Evolutionary conservation across 2,797 vertebrate species (phyloP).

Genomic region (Pipistrellus pipistrellus): DNA sequence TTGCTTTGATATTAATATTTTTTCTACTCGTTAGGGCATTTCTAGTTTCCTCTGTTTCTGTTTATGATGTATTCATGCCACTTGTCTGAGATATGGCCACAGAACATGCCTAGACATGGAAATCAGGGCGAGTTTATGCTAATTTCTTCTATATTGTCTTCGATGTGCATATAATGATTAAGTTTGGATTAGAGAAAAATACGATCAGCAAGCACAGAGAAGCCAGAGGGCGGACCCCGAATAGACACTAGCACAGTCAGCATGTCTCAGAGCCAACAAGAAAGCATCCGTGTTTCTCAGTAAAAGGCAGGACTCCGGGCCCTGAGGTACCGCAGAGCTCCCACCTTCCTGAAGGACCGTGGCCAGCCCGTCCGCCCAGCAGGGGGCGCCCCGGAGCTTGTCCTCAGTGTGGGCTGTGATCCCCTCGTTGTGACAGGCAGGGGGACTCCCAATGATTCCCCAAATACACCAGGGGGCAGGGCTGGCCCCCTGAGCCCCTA

Average conservation of each 20-base stretch:
- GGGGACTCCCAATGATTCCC: not conserved
- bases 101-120: not conserved
- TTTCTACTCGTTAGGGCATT: not conserved
- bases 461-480: too few species aligned
- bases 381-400: not conserved
- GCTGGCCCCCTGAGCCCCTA: not conserved
- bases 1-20: not conserved
- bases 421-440: not conserved
- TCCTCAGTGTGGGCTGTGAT: not conserved
- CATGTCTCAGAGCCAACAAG: too few species aligned
- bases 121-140: not conserved
- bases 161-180: too few species aligned
- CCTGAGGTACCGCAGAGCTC: too few species aligned
- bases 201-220: too few species aligned
- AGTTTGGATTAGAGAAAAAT: too few species aligned
- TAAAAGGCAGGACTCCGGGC: too few species aligned
- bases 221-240: too few species aligned
- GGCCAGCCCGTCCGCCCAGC: too few species aligned
- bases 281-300: too few species aligned
- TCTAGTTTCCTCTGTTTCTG: not conserved
- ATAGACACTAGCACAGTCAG: too few species aligned
- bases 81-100: not conserved
- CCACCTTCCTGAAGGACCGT: too few species aligned
- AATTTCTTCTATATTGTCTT: not conserved
- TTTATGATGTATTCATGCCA: not conserved